These are phyloP conservation scores for Ceyx melanurus DNA, from an alignment of 2,113 vertebrate species.

Conservation along the genomic window DNA sequence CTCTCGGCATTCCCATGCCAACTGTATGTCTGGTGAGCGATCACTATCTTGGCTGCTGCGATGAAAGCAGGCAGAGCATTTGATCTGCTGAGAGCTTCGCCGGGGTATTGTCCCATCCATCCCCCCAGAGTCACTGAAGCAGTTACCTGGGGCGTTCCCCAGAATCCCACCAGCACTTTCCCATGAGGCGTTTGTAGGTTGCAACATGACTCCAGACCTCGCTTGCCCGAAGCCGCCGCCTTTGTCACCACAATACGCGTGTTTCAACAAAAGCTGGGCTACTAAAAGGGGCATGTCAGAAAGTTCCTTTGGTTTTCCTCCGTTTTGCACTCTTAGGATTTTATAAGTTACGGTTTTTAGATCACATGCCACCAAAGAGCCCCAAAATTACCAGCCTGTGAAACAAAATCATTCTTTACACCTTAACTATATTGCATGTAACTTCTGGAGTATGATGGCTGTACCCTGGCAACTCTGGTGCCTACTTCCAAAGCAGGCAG, in stretches of 20 bases:
- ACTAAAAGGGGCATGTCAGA: rapidly evolving
- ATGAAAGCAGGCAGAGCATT: slow-evolving; percentile 45
- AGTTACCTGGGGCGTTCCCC: background rate
- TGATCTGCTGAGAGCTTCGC: slow-evolving; percentile 3
- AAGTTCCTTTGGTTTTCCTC: background rate
- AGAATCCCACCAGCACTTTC: background rate
- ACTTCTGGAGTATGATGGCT: background rate
- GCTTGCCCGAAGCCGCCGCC: background rate
- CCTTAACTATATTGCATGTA: background rate
- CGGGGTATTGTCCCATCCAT: background rate
- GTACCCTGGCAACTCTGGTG: background rate
- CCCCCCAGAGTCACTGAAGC: background rate
- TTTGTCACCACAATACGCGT: background rate
- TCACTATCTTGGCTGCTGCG: slow-evolving; percentile 14
- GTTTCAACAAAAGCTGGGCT: background rate
- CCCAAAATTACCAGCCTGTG: background rate
- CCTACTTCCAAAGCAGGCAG: background rate
- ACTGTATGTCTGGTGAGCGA: background rate
- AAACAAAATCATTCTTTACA: background rate
- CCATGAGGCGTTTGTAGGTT: background rate
- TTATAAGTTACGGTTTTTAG: background rate
- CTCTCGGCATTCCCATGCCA: slow-evolving; percentile 35
- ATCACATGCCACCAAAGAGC: background rate
- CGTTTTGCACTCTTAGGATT: background rate
- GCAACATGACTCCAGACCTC: background rate